Conservation (phyloP, 2,113 vertebrate genomes). For the Monopterus albus region DNA sequence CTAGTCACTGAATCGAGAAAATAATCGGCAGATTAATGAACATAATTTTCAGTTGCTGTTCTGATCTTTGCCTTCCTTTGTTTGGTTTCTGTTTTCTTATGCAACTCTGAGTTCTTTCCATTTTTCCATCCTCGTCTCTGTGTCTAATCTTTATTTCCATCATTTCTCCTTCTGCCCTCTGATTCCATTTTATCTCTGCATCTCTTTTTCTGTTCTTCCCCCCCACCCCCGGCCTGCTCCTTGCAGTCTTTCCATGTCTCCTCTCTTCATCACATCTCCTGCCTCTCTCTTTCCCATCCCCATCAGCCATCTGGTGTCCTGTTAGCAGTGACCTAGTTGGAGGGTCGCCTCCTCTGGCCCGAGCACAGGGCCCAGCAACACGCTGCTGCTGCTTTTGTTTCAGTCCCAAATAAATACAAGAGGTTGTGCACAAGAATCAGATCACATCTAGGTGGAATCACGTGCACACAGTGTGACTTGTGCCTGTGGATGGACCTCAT, state of each 20-base stretch:
- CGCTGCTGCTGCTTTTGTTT: conserved; percentile 1
- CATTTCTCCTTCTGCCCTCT: neutral
- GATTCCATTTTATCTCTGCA: neutral
- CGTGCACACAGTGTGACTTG: too few species aligned
- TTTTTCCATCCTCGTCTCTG: too few species aligned
- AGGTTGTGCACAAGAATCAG: conserved; percentile 45
- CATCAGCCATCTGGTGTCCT: conserved; percentile 43
- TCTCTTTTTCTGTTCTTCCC: neutral
- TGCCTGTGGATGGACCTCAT: too few species aligned
- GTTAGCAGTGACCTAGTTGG: conserved; percentile 66
- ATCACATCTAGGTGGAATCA: conserved; percentile 31
- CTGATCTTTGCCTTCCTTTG: too few species aligned
- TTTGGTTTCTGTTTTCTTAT: too few species aligned
- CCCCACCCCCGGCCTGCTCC: neutral
- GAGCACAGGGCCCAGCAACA: conserved; percentile 31
- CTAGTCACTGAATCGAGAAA: too few species aligned
- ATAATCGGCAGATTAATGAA: too few species aligned
- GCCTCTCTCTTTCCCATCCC: neutral
- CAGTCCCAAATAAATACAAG: conserved; percentile 9
- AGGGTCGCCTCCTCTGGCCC: conserved; percentile 48
- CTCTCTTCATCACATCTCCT: neutral
- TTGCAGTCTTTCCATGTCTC: neutral
- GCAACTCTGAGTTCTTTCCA: too few species aligned
- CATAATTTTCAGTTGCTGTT: too few species aligned
- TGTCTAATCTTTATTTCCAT: too few species aligned